Percentiles rank a stretch among this genome's conserved stretches.
Evolutionary conservation across 2,113 vertebrate species (phyloP).

Genomic region (Sardina pilchardus): DNA sequence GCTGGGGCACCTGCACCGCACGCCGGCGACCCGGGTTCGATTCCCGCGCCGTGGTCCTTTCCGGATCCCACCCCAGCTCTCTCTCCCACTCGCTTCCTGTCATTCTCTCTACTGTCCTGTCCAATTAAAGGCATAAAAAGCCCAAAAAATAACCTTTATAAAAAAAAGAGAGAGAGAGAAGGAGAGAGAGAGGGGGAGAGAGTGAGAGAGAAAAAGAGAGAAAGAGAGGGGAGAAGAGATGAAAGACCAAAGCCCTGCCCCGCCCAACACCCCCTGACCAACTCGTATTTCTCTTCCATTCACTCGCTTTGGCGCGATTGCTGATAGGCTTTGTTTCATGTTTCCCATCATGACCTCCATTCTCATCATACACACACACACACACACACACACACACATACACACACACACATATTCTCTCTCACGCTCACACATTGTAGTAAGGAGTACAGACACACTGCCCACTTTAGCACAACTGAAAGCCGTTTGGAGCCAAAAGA

Average conservation of each 20-base stretch:
- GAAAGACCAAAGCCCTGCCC: conserved; percentile 11
- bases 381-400: background rate
- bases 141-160: no score
- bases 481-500: background rate
- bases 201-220: background rate
- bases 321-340: no score
- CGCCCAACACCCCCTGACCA: background rate
- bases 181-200: background rate
- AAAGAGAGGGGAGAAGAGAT: background rate
- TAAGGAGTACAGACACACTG: background rate
- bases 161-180: no score
- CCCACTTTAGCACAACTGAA: no score
- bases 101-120: no score
- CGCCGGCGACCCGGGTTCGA: no score
- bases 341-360: background rate
- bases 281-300: background rate
- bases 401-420: background rate
- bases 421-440: background rate
- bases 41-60: no score
- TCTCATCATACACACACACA: conserved; percentile 10
- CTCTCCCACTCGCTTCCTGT: no score
- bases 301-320: background rate
- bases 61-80: no score
- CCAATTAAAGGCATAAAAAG: no score
- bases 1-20: no score